phyloP scores from a whole-genome alignment of 1,140 invertebrate species.

The Drosophila yakuba region DNA sequence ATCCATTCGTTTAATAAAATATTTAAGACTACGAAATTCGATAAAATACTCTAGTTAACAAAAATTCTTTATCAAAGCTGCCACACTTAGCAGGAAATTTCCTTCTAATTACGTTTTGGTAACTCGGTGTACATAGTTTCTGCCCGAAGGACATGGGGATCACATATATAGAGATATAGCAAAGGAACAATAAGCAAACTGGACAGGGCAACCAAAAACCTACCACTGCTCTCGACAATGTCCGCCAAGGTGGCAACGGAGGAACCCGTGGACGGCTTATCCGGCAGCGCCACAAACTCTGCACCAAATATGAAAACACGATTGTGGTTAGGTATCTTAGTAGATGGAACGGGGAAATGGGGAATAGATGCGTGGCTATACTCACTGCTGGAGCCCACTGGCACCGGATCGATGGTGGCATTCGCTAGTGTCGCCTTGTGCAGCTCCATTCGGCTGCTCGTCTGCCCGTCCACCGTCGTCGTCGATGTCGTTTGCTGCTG shows the following conservation, averaged over 20 bases:
- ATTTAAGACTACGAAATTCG: constrained; percentile 13
- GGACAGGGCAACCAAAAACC: not conserved
- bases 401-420: constrained; percentile 61
- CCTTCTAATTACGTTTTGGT: too few species aligned
- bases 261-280: constrained; percentile 34
- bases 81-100: not conserved
- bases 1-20: constrained; percentile 4
- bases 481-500: constrained; percentile 22
- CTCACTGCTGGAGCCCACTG: constrained; percentile 31
- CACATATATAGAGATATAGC: too few species aligned
- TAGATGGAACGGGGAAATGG: not conserved
- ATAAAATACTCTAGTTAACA: constrained; percentile 3
- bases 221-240: constrained; percentile 72
- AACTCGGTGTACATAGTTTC: too few species aligned
- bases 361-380: too few species aligned
- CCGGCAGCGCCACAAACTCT: constrained; percentile 59
- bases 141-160: too few species aligned
- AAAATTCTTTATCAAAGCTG: constrained; percentile 3
- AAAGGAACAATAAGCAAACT: not conserved
- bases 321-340: not conserved
- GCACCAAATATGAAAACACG: constrained; percentile 11
- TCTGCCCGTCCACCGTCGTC: constrained; percentile 66
- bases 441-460: constrained; percentile 75
- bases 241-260: constrained; percentile 64
- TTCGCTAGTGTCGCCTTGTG: constrained; percentile 80